These are phyloP conservation scores for Austrolebias charrua DNA, from an alignment of 2,797 vertebrate genomes.

Conservation along the genomic window DNA sequence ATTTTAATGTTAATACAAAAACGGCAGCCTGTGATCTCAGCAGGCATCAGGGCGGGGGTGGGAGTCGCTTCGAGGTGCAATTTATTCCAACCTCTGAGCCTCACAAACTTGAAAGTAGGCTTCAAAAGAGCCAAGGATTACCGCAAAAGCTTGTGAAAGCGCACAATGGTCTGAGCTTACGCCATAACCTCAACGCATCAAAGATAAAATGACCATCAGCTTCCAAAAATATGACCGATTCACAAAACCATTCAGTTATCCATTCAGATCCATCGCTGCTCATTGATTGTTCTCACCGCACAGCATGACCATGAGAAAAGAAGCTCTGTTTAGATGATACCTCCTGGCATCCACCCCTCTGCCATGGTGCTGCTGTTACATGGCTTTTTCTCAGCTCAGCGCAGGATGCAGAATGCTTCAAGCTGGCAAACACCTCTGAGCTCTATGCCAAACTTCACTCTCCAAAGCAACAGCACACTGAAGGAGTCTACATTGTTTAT, in stretches of 20 bases:
- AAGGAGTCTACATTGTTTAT: conserved; percentile 76
- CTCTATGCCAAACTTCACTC: conserved; percentile 52
- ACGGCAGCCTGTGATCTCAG: conserved; percentile 81
- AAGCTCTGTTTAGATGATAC: conserved; percentile 44
- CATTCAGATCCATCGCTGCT: conserved; percentile 26
- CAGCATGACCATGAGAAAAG: conserved; percentile 40
- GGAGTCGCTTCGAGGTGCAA: conserved; percentile 76
- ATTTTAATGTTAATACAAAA: conserved; percentile 81
- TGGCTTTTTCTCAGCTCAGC: conserved; percentile 59
- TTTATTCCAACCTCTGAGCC: conserved; percentile 77
- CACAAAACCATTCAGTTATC: conserved; percentile 32
- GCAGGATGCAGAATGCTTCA: conserved; percentile 53
- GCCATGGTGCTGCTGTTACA: conserved; percentile 54
- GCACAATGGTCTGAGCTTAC: conserved; percentile 39
- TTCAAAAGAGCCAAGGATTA: conserved; percentile 77
- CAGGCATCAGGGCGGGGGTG: conserved; percentile 67
- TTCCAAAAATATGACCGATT: conserved; percentile 45
- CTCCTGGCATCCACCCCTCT: conserved; percentile 39
- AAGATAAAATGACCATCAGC: conserved; percentile 57
- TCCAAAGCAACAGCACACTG: conserved; percentile 36
- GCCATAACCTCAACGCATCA: conserved; percentile 59
- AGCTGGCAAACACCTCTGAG: conserved; percentile 58
- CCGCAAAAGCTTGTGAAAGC: conserved; percentile 59
- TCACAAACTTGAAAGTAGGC: conserved; percentile 77
- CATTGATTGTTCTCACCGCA: conserved; percentile 36